Percentiles rank a stretch among this genome's conserved stretches.
Conservation (phyloP, 2,888 invertebrate genomes). For the Drosophila birchii region DNA sequence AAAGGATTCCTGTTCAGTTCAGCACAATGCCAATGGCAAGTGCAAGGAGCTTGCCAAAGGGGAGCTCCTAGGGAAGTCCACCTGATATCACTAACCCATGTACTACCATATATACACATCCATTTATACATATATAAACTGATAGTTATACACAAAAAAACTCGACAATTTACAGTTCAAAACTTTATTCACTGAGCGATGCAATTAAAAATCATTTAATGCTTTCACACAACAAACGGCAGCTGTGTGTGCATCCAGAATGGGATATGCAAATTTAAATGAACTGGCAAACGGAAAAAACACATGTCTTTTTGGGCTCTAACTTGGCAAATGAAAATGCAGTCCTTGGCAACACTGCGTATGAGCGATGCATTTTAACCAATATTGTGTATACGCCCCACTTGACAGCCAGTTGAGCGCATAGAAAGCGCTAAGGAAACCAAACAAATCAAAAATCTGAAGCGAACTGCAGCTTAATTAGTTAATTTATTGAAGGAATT, state of each 20-base stretch:
- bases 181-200: slow-evolving; percentile 4
- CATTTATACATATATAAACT: neutral
- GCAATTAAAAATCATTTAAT: slow-evolving; percentile 44
- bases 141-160: neutral
- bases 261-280: slow-evolving; percentile 25
- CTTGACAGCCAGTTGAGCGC: slow-evolving; percentile 21
- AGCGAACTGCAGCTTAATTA: neutral
- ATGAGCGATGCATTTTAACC: slow-evolving; percentile 17
- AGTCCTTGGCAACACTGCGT: slow-evolving; percentile 22
- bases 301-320: slow-evolving; percentile 10
- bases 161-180: neutral
- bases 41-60: neutral
- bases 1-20: neutral
- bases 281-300: neutral
- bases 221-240: slow-evolving; percentile 14
- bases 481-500: neutral
- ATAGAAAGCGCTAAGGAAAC: neutral
- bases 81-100: neutral
- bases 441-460: neutral
- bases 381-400: slow-evolving; percentile 27
- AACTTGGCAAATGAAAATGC: slow-evolving; percentile 28
- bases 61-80: neutral
- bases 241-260: slow-evolving; percentile 32
- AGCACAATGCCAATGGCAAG: neutral
- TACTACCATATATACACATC: neutral